Conservation (phyloP, 2,888 invertebrate genomes). For the Stenoptilia bipunctidactyla region DNA sequence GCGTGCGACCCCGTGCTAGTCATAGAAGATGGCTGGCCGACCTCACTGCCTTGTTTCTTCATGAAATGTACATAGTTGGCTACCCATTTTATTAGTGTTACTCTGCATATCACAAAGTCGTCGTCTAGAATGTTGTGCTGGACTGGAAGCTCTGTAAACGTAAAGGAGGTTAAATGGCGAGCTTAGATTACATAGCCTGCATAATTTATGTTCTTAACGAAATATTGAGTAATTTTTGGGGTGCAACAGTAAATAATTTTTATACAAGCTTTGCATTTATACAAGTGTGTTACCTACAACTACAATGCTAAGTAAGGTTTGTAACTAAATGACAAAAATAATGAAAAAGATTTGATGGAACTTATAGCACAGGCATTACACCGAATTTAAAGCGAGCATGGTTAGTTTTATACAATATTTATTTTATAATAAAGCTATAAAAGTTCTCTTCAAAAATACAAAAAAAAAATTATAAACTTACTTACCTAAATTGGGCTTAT, state of each 20-base stretch:
- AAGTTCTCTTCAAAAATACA: neutral
- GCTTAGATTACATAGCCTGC: no score
- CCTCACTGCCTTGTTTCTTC: conserved; percentile 70
- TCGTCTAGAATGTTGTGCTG: conserved; percentile 80
- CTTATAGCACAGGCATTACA: no score
- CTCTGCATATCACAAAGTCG: conserved; percentile 80
- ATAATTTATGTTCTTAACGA: no score
- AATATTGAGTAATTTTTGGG: no score
- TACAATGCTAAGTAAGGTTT: no score
- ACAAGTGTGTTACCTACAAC: no score
- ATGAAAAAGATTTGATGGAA: no score
- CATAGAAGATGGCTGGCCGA: conserved; percentile 58
- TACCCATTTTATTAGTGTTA: conserved; percentile 91
- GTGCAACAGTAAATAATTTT: no score
- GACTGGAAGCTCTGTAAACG: conserved; percentile 75
- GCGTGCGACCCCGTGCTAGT: conserved; percentile 53
- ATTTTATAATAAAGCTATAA: neutral
- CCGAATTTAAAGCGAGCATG: no score
- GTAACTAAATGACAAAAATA: no score
- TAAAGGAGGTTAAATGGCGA: no score
- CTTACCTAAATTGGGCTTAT: conserved; percentile 84
- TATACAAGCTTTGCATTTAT: no score
- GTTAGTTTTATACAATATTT: neutral
- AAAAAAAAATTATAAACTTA: conserved; percentile 6
- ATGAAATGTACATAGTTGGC: conserved; percentile 86